Base-by-base conservation (phyloP, 2,113 vertebrate genomes). In the Rhinopomastus cyanomelas region DNA sequence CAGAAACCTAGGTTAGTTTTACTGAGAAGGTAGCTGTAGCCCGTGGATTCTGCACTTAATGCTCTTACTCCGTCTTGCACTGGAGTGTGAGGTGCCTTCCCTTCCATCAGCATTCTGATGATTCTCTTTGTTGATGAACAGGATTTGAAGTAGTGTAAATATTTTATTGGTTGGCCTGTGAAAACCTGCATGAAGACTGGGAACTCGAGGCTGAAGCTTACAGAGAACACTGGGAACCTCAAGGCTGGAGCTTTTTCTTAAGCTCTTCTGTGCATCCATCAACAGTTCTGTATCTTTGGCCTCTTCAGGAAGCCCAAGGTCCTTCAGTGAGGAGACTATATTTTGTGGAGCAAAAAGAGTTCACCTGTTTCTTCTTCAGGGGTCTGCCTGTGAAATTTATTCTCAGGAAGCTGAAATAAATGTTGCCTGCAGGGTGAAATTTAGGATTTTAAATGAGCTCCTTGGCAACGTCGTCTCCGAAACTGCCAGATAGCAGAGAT, bases 311-410 rank as follows among this genome's bases (percentile, higher is more conserved):
- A 68, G 44, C 36, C 22, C 39, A 39, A 57, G 46, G n/a, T 72
- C 21, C 29, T 76, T 48, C 64, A 67, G 25, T 1, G 1, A 53
- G 42, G 34, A 87, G 16, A 15, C 59, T 81, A 5, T 65, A 5
- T 65, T 81, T 76, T 22, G 57, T 53, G 26, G 42, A 76, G 20
- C 59, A 79, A 25, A 83, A 79, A n/a, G 71, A 78, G 32, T 67
- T 88, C 67, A 81, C 81, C 78, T 90, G 62, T 85, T 79, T 90
- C 80, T 69, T 89, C 80, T 87, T 81, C 78, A 76, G 66, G 53
- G 69, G 27, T 84, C 92, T 78, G 25, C 27, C 82, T 66, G 0
- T 57, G 34, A 72, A 75, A 75, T 76, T 51, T 85, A 37, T 88
- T 85, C 67, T 53, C n/a, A 34, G 71, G 91, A 85, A 92, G 75